Evolutionary conservation across 2,113 vertebrate species (phyloP), one percentile per base, ranked within the genome.

Genomic region (Uria aalge): DNA sequence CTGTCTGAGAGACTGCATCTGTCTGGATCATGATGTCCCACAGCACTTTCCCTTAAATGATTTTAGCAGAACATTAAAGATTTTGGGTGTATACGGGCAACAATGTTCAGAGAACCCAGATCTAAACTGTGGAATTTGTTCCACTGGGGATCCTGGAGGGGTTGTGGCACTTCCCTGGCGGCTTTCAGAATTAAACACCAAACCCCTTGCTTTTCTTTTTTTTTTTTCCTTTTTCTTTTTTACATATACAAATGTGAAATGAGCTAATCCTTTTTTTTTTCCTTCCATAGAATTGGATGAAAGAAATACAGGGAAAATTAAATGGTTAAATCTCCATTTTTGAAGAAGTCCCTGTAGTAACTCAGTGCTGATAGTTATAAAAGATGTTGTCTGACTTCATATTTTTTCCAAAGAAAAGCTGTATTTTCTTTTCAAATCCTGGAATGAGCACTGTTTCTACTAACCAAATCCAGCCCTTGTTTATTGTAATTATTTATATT

Each of bases 401-500:
- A 15, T 34, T 53, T 82, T 67, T 76, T 48, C 29, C 22, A 67
- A 69, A 45, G 22, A 60, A 73, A 53, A 79, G 3, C 5, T 47
- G 5, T 34, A 14, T 76, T 59, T 95, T 94, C 41, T 88, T 5
- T 85, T 88, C 52, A 86, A 85, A 96, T n/a, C 41, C 36, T 92
- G 50, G 23, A 79, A 57, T 80, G 34, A 84, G 16, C 16, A 27
- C 9, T 47, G 3, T 75, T 88, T 67, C 63, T 77, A 45, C 56
- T 92, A 74, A 91, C 12, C 4, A 57, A 59, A 67, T 84, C 27
- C 26, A 73, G 84, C 71, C 13, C 26, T 94, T 83, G 9, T 85
- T 88, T 93, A 81, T 34, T 92, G 79, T 64, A 92, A 78, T 88
- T 85, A 90, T 78, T 96, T 86, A 32, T 93, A 85, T 94, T 93